A percentile compares a stretch with the other conserved stretches of the same genome.
phyloP scores from a whole-genome alignment of 2,113 vertebrate genomes.

The Ahaetulla prasina region DNA sequence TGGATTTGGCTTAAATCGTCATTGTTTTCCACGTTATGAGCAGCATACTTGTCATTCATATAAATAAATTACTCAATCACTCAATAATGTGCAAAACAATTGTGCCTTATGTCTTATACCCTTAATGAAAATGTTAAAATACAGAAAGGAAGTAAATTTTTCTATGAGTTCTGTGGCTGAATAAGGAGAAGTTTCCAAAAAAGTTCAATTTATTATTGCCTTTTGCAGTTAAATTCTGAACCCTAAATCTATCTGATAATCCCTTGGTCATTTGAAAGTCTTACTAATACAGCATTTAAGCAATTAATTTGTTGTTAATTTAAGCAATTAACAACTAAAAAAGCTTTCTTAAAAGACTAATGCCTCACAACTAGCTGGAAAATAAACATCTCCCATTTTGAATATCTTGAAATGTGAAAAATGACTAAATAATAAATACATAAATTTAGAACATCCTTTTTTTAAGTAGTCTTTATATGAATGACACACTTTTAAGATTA shows the following conservation, averaged over 20 bases:
- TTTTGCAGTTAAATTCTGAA: background rate
- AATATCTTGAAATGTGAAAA: background rate
- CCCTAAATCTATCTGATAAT: background rate
- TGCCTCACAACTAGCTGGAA: background rate
- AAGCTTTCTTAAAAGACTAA: background rate
- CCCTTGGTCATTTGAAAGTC: background rate
- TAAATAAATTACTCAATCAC: background rate
- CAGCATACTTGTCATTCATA: background rate
- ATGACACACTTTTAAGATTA: background rate
- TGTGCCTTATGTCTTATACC: background rate
- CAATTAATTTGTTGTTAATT: too few relatives aligned
- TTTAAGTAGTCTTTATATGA: background rate
- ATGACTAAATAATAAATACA: background rate
- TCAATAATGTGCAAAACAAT: background rate
- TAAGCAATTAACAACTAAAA: too few relatives aligned
- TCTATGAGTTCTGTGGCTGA: background rate
- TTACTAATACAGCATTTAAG: background rate
- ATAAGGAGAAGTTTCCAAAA: background rate
- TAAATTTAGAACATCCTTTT: background rate
- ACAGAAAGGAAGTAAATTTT: background rate
- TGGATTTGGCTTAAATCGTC: background rate
- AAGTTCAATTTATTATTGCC: background rate
- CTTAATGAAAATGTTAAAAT: background rate
- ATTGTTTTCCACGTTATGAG: background rate
- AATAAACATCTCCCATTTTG: background rate